Base-by-base conservation (phyloP, 2,888 invertebrate genomes). In the Bembecia ichneumoniformis region DNA sequence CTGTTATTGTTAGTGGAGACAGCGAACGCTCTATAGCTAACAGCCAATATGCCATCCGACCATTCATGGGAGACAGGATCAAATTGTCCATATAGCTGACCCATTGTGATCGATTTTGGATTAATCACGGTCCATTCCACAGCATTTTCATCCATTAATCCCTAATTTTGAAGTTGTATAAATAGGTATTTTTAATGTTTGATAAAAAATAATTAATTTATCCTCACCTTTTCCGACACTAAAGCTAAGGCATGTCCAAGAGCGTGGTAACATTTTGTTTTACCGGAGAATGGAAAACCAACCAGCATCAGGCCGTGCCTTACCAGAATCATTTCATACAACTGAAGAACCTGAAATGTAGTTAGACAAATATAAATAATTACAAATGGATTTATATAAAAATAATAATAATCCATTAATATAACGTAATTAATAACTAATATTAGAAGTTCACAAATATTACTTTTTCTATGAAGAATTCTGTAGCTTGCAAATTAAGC, bases 261-360 rank as follows among this genome's bases (percentile, higher is more conserved):
- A 28, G 94, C 91, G 55, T 94, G 89, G 69, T 97, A 97, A 5
- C 93, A 91, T 49, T 92, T 91, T 0, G 97, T 96, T 80, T 98
- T 98, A 5, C 97, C 96, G n/a, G 96, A 94, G 77, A 96, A 96
- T 0, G 98, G 96, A 40, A 91, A 77, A 0, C 98, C 98, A 0
- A 97, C 96, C 66, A 98, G 89, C 97, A 98, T 97, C 60, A 98
- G 91, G 0, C 97, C 97, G 75, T 97, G 97, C 16, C 97, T 88
- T 1, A 97, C 97, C 28, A 96, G 90, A 84, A 98, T 96, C 96
- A 97, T 97, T 80, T 98, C 97, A 72, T 94, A 97, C 5, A 97
- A 89, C 84, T 97, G 93, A 3, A 84, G 68, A 43, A 82, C 87
- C 83, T 87, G 49, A 28, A 28, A 28, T 9, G 20, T 20, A 7